Conservation (phyloP, 2,888 invertebrate species). For the Cheilosia soror region DNA sequence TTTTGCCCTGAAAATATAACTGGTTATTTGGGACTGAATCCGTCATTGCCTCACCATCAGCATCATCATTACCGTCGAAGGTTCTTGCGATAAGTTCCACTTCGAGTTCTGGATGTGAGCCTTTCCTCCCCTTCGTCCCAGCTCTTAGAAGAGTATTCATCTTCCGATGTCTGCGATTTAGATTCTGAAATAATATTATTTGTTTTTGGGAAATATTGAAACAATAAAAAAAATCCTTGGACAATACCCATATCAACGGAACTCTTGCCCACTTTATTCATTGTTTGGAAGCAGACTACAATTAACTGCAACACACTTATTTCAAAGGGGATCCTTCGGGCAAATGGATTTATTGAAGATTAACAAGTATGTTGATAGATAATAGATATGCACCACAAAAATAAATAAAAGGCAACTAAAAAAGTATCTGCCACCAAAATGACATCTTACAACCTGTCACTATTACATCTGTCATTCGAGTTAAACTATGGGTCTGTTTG, state of each 20-base stretch:
- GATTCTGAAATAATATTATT: slow-evolving; percentile 2
- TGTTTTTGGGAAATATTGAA: background rate
- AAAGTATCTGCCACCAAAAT: too few species aligned
- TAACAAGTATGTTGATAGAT: too few species aligned
- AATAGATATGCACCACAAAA: too few species aligned
- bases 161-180: background rate
- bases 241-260: slow-evolving; percentile 18
- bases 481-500: too few species aligned
- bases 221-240: background rate
- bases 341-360: too few species aligned
- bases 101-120: slow-evolving; percentile 29
- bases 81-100: slow-evolving; percentile 17
- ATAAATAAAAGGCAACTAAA: too few species aligned
- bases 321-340: too few species aligned
- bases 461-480: too few species aligned
- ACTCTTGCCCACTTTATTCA: slow-evolving; percentile 12
- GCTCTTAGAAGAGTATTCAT: slow-evolving; percentile 28
- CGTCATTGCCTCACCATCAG: background rate
- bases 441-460: too few species aligned
- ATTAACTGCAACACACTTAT: too few species aligned
- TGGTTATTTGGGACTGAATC: background rate
- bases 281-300: background rate
- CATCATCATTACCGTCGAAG: slow-evolving; percentile 18
- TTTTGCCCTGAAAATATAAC: slow-evolving; percentile 6
- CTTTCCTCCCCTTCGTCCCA: background rate